Base-by-base conservation (phyloP, 1,140 invertebrate genomes). In the Zaprionus kolodkinae region DNA sequence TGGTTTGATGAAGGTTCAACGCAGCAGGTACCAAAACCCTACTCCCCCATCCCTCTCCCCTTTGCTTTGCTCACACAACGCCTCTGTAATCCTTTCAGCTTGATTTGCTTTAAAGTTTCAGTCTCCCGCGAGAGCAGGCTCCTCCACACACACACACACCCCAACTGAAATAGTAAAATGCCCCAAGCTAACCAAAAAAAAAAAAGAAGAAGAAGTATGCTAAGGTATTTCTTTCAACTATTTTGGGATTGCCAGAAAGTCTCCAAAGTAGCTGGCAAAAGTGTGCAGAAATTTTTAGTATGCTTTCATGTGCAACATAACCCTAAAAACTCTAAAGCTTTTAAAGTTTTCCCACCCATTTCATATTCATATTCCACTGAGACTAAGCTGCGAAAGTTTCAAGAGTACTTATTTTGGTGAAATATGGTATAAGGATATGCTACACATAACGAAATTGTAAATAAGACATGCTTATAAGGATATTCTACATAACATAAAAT, bases 1-100 rank as follows among this genome's bases (percentile, higher is more conserved):
- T 21, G 21, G 63, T 64, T 64, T 64, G 72, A 63, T 36, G 54
- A 63, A 64, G 72, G 59, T 71, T 64, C 33, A 50, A n/a, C 56
- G 50, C 68, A 43, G 12, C 30, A 40, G 38, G 38, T 17, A 21
- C 21, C 21, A 21, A 21, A 45, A 45, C 40, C 3, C 1, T 45
- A 7, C 7, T 21, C n/a, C 7, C 3, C 6, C 3, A n/a, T n/a
- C n/a, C n/a, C n/a, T n/a, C n/a, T n/a, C n/a, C 40, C 6, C 2
- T 15, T 13, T 2, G 13, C 13, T 13, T 13, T 2, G 38, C 6
- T 43, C n/a, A 7, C 0, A n/a, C 40, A 43, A 40, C 13, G 38
- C 6, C 6, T 40, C 13, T 7, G 38, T 12, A 40, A 40, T 13
- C 38, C 38, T 40, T 40, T 40, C 13, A 40, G 38, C 38, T 40